Evolutionary conservation across 2,888 invertebrate genomes (phyloP).

Genomic region (Erebia palarica): DNA sequence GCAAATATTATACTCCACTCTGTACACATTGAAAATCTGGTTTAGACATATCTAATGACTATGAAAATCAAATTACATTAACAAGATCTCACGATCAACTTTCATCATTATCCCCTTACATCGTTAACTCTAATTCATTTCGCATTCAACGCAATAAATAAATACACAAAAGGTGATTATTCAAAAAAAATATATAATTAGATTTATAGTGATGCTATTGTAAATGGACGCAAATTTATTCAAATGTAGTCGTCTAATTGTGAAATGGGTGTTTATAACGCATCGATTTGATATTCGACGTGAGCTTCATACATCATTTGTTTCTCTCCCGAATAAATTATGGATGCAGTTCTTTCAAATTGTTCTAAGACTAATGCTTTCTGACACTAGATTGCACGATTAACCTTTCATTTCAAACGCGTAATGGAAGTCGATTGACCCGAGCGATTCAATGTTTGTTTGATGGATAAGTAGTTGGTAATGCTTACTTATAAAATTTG

Average conservation of each 20-base stretch:
- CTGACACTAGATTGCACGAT: conserved; percentile 33
- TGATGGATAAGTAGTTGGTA: conserved; percentile 64
- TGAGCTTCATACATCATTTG: conserved; percentile 67
- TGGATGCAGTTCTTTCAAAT: conserved; percentile 40
- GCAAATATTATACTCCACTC: neutral
- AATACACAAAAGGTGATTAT: conserved; percentile 56
- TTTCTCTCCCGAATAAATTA: conserved; percentile 43
- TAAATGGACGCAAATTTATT: conserved; percentile 77
- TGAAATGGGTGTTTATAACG: conserved; percentile 69
- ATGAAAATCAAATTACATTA: conserved; percentile 44
- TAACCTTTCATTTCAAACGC: conserved; percentile 44
- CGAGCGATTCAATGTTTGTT: conserved; percentile 47
- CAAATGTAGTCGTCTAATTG: conserved; percentile 74
- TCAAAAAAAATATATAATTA: conserved; percentile 54
- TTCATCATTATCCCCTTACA: conserved; percentile 54
- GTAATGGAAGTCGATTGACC: conserved; percentile 61
- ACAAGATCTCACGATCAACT: conserved; percentile 54
- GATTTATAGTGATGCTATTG: conserved; percentile 69
- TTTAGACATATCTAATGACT: conserved; percentile 26
- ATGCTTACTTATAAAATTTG: conserved; percentile 70
- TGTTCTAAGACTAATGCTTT: conserved; percentile 42
- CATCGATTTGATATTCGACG: conserved; percentile 68
- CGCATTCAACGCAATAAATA: conserved; percentile 44
- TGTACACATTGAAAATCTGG: conserved; percentile 20
- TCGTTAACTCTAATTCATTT: conserved; percentile 66